Evolutionary conservation across 2,888 invertebrate genomes (phyloP), one percentile per base, ranked within the genome.

Genomic region (Heliconius hortense): DNA sequence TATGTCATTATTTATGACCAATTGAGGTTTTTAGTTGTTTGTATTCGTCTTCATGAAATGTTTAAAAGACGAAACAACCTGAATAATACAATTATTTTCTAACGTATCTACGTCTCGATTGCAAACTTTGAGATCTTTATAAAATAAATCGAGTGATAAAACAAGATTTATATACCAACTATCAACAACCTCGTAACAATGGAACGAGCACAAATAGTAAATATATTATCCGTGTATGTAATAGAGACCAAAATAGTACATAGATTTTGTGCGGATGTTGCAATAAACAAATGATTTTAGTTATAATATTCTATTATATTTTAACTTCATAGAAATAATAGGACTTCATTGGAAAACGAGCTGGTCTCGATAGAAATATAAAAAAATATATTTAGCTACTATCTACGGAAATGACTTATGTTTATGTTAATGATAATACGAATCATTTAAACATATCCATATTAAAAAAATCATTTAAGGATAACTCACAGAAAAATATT

Each of bases 241-340:
- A 39, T 35, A 64, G 24, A 39, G 31, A 64, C 64, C 5, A 64
- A 64, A 64, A 64, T 64, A 64, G 35, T 48, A 48, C 48, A 7
- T 35, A 35, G 35, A 64, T 24, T 64, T 35, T 39, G 35, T 64
- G 24, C 64, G 64, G 35, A 64, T n/a, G 24, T 35, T 64, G 13
- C 13, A 64, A 64, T 64, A 64, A 39, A 64, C 35, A 64, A 64
- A n/a, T 13, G 39, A 64, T 39, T n/a, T 39, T 39, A 64, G 35
- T 39, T 24, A 13, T 39, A 64, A 39, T 64, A 64, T n/a, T 64
- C 13, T 35, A 31, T 31, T 5, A 31, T 8, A 63, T 21, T 24
- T 26, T 26, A 18, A 53, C 1, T 21, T 7, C 21, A 53, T 21
- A 26, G 26, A 60, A 60, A 60, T 60, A 26, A 60, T 60, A 26